Evolutionary conservation across 2,888 invertebrate species (phyloP), one percentile per base, ranked within the genome.

Genomic region (Pterostichus niger): DNA sequence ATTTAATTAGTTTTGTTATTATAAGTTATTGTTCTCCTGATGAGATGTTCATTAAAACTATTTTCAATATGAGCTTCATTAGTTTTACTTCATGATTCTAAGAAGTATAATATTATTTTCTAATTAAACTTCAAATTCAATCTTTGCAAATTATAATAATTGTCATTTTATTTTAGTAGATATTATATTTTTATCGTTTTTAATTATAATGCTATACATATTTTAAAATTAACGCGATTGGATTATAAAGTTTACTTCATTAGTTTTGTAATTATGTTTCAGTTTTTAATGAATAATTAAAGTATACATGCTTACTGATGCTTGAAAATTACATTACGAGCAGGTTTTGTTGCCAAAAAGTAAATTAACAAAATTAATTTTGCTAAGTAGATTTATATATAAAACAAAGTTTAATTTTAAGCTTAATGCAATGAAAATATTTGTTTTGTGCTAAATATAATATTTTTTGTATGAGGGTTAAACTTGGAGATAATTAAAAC

Each of bases 1-100:
- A 40, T 49, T 49, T 49, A 49, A 49, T 49, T 49, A 49, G 49
- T 49, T 49, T 49, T 49, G 49, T 49, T 49, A 49, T 13, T 49
- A 49, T 13, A 49, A 49, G 49, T 49, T 49, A 49, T 49, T 49
- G 49, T 49, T 49, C n/a, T 49, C 5, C n/a, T 4, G 49, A 49
- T 49, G 49, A 49, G 49, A 49, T 49, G 49, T n/a, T 49, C 49
- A 49, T 49, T 49, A 49, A 13, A 49, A 49, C 49, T 5, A 5
- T 49, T 49, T 49, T 49, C 49, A 49, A 49, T 49, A 49, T 49
- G 49, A 49, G 49, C 49, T 13, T 49, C 49, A 49, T 49, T 49
- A 49, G 49, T 49, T 49, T 49, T 13, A 11, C 49, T 49, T 49
- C 49, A 49, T 49, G 49, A 11, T n/a, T 5, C n/a, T 49, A 49